Evolutionary conservation across 2,797 vertebrate genomes (phyloP).

Genomic region (Myotis findleyi): DNA sequence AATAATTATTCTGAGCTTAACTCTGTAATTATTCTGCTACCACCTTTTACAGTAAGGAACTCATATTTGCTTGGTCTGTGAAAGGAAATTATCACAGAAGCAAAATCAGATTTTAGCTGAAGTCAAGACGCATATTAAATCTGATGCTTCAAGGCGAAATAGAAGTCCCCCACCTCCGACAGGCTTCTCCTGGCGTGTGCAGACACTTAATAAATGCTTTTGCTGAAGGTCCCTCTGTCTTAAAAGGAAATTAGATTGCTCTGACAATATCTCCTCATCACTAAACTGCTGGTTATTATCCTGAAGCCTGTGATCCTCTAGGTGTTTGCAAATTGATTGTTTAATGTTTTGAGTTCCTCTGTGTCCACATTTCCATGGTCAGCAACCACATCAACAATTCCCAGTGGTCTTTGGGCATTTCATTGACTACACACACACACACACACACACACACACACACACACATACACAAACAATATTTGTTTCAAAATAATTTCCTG

Average conservation of each 20-base stretch:
- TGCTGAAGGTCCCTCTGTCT: slow-evolving; percentile 71
- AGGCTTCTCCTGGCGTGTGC: slow-evolving; percentile 28
- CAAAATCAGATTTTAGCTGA: slow-evolving; percentile 73
- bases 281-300: slow-evolving; percentile 66
- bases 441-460: background rate
- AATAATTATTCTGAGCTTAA: slow-evolving; percentile 55
- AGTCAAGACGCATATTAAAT: slow-evolving; percentile 78
- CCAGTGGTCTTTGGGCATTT: background rate
- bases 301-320: slow-evolving; percentile 63
- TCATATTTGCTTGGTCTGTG: slow-evolving; percentile 60
- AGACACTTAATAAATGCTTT: slow-evolving; percentile 68
- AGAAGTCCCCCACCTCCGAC: background rate
- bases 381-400: slow-evolving; percentile 23
- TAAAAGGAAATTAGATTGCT: slow-evolving; percentile 79
- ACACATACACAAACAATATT: background rate
- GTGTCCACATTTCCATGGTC: slow-evolving; percentile 25
- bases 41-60: background rate
- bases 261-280: slow-evolving; percentile 66
- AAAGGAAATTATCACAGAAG: slow-evolving; percentile 74
- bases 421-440: background rate
- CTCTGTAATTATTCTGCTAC: slow-evolving; percentile 5
- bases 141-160: slow-evolving; percentile 45
- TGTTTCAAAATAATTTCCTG: slow-evolving; percentile 32
- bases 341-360: slow-evolving; percentile 58
- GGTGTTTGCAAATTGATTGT: slow-evolving; percentile 70